Evolutionary conservation across 2,888 invertebrate genomes (phyloP), one percentile per base, ranked within the genome.

Genomic region (Anticlea derivata): DNA sequence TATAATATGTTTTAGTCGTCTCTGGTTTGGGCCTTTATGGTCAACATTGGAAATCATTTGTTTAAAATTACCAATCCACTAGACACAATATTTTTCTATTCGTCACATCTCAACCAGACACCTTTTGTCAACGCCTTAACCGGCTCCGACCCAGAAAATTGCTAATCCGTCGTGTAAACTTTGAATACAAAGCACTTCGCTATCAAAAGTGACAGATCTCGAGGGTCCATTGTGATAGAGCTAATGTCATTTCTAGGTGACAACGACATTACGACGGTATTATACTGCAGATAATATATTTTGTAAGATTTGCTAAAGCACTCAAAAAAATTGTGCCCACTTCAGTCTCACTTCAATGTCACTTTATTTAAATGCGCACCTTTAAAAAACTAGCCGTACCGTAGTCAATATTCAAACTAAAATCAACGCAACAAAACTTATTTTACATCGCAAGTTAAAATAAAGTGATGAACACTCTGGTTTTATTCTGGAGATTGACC

Each of bases 161-260:
- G 74, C 71, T 79, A 82, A 81, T 83, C 83, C 79, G 61, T 63
- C 69, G 65, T 80, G 77, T 75, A 80, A 86, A 81, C 80, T 66
- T 52, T 39, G 60, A 65, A 67, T 75, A 82, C 80, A 83, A 81
- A 66, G 60, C 50, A 63, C 61, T 61, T 65, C 46, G 60, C 72
- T 80, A 86, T 83, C 81, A 75, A 78, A 80, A 81, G 65, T 88
- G 89, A 88, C 89, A 80, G 79, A 83, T 87, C 85, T 83, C 68
- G 58, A 76, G 75, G 67, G 70, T 50, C 66, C 73, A 81, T 84
- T 84, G 80, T 84, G 55, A 51, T 47, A 66, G 51, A 29, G 59
- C 64, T 73, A 73, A 77, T 71, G 65, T 68, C 67, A 76, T 78
- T 79, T 76, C 60, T 65, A 51, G 53, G 63, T 60, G 62, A 68